phyloP scores from a whole-genome alignment of 2,113 vertebrate species.

The Mirza zaza region DNA sequence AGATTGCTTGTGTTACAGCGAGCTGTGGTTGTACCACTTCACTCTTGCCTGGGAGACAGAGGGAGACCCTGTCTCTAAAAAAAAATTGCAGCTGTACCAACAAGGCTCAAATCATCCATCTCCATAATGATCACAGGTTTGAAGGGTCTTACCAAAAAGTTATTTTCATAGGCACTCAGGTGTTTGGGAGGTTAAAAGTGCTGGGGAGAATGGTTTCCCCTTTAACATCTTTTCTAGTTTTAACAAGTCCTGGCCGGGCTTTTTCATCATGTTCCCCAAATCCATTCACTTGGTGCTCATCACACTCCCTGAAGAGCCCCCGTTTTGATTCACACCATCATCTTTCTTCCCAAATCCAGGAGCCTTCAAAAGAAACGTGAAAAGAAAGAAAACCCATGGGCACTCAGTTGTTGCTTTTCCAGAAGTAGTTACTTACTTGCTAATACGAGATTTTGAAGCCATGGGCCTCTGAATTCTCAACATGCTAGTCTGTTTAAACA shows the following conservation, averaged over 20 bases:
- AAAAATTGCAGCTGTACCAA: neutral
- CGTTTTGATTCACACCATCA: neutral
- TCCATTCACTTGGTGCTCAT: neutral
- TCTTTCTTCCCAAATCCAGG: neutral
- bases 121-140: neutral
- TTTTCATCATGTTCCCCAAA: neutral
- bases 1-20: no score
- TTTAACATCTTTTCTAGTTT: neutral
- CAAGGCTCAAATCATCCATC: neutral
- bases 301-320: neutral
- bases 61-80: no score
- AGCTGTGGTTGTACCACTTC: no score
- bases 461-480: slow-evolving; percentile 29
- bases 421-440: neutral
- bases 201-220: neutral
- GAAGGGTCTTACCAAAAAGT: neutral
- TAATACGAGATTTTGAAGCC: slow-evolving; percentile 17
- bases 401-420: neutral
- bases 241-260: neutral
- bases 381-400: neutral
- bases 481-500: slow-evolving; percentile 66
- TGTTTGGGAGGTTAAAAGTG: neutral
- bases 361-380: neutral
- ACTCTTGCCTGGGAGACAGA: no score
- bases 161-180: neutral